phyloP scores from a whole-genome alignment of 2,797 vertebrate species.

The Tarsius wallacei region DNA sequence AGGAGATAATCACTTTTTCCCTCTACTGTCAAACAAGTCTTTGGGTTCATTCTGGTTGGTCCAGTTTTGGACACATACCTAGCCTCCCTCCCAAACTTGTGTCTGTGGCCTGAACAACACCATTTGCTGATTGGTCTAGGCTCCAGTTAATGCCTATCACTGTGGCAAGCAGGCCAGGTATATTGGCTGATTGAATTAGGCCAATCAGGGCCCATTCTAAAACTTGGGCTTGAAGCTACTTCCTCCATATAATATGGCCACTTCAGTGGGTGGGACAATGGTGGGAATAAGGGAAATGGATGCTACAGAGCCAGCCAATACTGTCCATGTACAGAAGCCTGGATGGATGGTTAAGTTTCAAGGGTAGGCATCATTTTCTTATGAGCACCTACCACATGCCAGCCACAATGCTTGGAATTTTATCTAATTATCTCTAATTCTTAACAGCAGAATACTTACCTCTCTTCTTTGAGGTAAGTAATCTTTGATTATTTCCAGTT shows the following conservation, averaged over 20 bases:
- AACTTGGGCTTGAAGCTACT: neutral
- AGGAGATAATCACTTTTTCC: neutral
- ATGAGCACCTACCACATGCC: neutral
- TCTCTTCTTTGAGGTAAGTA: neutral
- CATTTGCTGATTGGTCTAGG: neutral
- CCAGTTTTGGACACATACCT: neutral
- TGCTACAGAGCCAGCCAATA: rapidly evolving
- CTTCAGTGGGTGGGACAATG: rapidly evolving
- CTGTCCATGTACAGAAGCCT: rapidly evolving
- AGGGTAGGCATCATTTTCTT: rapidly evolving
- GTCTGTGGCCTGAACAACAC: neutral
- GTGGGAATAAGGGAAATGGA: neutral
- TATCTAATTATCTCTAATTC: neutral
- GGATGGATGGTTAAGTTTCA: rapidly evolving
- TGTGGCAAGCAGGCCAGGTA: neutral
- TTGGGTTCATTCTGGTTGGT: neutral
- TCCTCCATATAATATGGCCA: neutral
- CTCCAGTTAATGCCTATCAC: neutral
- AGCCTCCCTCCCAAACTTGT: neutral
- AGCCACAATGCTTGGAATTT: neutral
- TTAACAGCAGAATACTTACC: neutral
- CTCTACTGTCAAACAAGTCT: neutral
- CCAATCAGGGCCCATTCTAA: neutral
- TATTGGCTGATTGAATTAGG: neutral
- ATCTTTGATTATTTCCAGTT: neutral